Evolutionary conservation across 2,888 invertebrate genomes (phyloP), one percentile per base, ranked within the genome.

Genomic region (Drosophila nigricruria): DNA sequence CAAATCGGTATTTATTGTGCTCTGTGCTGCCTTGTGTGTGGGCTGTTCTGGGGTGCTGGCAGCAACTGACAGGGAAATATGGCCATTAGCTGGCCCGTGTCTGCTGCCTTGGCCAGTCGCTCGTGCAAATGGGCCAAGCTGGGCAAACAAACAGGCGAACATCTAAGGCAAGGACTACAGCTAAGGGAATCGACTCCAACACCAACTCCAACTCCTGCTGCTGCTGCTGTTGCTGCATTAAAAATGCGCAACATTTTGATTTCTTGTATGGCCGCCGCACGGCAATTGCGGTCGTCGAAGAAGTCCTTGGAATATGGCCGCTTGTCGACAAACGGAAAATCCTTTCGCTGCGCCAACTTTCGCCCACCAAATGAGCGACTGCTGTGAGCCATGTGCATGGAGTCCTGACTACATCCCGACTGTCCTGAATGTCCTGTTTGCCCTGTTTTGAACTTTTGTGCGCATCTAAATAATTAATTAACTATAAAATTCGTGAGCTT

Each of bases 381-480:
- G 42, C 18, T 18, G n/a, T n/a, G n/a, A n/a, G n/a, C 18, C 36
- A 38, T 42, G 43, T 64, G 30, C 34, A 5, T 27, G 30, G 30
- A 53, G 23, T 43, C 23, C 40, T 42, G n/a, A n/a, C 27, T 30
- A 40, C 18, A 57, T 59, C 43, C 27, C 49, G 27, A 10, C 4
- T 32, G 38, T 25, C 34, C 36, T 18, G 40, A 12, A 12, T 20
- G 27, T 69, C 50, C 56, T 58, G 36, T 16, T 25, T 42, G 36
- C n/a, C 42, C 43, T 73, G 53, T 79, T 84, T 85, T 79, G 66
- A 88, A 88, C 76, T 86, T 82, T 87, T 82, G 82, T 86, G 85
- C 89, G 89, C 85, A 89, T 82, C 88, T 86, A 89, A 86, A 86
- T 87, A 81, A 87, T 87, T 89, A 61, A 89, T 82, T 77, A 77